phyloP scores from a whole-genome alignment of 2,113 vertebrate genomes.

The Neolamprologus kungweensis region DNA sequence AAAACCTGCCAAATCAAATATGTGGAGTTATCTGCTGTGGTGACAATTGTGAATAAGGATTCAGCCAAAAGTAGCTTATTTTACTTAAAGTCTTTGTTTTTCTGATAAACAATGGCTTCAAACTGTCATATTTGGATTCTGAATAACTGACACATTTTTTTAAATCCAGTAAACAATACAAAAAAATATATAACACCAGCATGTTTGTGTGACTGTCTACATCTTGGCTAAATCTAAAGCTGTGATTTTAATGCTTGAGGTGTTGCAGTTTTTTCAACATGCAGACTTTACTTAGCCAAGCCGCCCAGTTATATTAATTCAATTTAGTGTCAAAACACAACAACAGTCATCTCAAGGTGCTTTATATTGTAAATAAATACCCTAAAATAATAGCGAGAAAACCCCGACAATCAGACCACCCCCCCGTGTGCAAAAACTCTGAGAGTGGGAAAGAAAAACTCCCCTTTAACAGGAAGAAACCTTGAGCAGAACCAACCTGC shows the following conservation, averaged over 20 bases:
- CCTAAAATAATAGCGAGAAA: not conserved
- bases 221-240: not conserved
- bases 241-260: not conserved
- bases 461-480: not conserved
- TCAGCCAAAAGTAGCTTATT: not conserved
- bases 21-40: not conserved
- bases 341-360: not conserved
- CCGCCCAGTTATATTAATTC: not conserved
- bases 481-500: not conserved
- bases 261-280: not conserved
- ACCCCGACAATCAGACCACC: not conserved
- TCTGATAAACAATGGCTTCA: not conserved
- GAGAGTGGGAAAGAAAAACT: not conserved
- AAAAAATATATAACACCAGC: not conserved
- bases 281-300: not conserved
- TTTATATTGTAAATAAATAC: not conserved
- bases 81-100: not conserved
- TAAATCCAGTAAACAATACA: not conserved
- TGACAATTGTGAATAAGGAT: not conserved
- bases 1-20: not conserved
- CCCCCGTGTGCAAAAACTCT: not conserved
- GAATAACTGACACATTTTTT: not conserved
- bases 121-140: not conserved
- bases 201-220: not conserved
- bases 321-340: not conserved